Base-by-base conservation (phyloP, 2,797 vertebrate genomes). In the Heliangelus exortis region DNA sequence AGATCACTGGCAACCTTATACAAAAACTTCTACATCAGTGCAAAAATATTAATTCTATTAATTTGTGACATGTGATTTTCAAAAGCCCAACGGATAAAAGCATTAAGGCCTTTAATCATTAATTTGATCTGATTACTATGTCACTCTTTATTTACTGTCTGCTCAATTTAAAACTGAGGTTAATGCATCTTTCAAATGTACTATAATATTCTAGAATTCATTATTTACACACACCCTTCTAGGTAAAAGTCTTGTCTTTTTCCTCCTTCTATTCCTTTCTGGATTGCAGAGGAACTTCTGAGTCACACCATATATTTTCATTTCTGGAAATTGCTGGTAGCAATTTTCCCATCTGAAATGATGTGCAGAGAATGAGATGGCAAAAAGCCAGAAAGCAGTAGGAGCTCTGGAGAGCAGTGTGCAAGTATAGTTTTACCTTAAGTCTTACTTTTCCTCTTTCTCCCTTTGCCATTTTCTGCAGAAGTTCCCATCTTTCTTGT, bases 311-410 rank as follows among this genome's bases (percentile, higher is more conserved):
- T 94, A 33, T 85, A 79, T 94, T 95, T 95, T 97, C 88, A 73
- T 69, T 80, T 81, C 89, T 84, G 93, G 94, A 96, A 93, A 76
- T 93, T 12, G 11, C 77, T 96, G 74, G 91, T 79, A 91, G 74
- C 34, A 43, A 43, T 83, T 93, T 97, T 96, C 57, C 79, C 82
- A 92, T 57, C 86, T 92, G 43, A 93, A 93, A 84, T 95, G 58
- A 90, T 41, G 84, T 28, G 16, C 76, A 84, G 83, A 90, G 87
- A 89, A 79, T 89, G 73, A 84, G 86, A 71, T 86, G 75, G 83
- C 51, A 61, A 68, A 54, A 63, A 74, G 83, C 86, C 83, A 94
- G 81, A 34, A 90, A 90, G 51, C 74, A 72, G 21, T 5, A 87
- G 92, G 81, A 91, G 66, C 61, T 68, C 81, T 72, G 62, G 65